Percentiles rank a stretch among this genome's conserved stretches.
Conservation (phyloP, 2,113 vertebrate species). For the Candoia aspera region DNA sequence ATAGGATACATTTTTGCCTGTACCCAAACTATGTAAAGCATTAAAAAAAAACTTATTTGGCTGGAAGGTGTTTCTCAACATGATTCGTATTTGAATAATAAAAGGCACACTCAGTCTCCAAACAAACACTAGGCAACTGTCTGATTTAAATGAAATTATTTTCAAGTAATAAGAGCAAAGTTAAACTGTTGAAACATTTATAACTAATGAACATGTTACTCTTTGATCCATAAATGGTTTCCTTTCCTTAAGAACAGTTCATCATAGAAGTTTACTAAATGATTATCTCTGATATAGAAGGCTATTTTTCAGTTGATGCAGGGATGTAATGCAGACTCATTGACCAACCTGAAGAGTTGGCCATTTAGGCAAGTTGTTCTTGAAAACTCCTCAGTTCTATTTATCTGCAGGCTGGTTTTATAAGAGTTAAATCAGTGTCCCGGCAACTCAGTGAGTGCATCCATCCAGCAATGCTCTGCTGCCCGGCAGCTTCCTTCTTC, state of each 20-base stretch:
- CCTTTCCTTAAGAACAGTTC: rapidly evolving
- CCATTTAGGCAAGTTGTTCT: background rate
- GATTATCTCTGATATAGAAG: background rate
- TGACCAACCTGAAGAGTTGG: background rate
- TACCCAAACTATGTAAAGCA: background rate
- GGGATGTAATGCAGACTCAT: background rate
- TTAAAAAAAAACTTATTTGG: background rate
- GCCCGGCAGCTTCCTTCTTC: slow-evolving; percentile 36
- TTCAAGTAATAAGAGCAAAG: background rate
- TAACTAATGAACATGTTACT: background rate
- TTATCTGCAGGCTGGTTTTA: background rate
- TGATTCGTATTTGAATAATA: background rate
- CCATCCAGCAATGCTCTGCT: slow-evolving; percentile 35
- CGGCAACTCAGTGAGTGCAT: slow-evolving; percentile 12
- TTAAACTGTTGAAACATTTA: background rate
- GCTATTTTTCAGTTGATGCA: background rate
- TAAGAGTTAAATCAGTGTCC: slow-evolving; percentile 28
- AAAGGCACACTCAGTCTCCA: background rate
- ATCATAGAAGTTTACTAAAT: background rate
- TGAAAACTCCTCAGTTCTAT: background rate
- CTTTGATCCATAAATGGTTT: background rate
- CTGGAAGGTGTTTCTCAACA: background rate
- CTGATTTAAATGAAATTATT: background rate
- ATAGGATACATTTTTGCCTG: background rate
- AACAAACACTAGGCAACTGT: background rate